A percentile compares a stretch with the other conserved stretches of the same genome.
These are phyloP conservation scores for Andrena marginata DNA, from an alignment of 2,888 invertebrate species.

Conservation along the genomic window DNA sequence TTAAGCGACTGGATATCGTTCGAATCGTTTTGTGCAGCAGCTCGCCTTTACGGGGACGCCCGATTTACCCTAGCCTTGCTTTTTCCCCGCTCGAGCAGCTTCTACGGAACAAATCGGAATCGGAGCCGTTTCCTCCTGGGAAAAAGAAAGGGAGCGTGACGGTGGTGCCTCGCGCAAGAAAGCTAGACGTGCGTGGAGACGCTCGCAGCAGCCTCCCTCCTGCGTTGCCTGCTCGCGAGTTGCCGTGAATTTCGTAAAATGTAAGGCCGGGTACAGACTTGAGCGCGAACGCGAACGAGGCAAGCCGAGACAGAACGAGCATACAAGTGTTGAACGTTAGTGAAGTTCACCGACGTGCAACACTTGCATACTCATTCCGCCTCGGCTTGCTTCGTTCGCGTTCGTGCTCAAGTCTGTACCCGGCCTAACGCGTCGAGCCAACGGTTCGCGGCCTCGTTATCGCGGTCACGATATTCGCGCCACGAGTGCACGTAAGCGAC, in stretches of 20 bases:
- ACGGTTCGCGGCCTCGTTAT: constrained; percentile 42
- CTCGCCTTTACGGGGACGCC: too few relatives aligned
- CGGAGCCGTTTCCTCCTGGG: not conserved
- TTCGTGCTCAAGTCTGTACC: too few relatives aligned
- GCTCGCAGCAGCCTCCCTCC: not conserved
- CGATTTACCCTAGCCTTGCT: too few relatives aligned
- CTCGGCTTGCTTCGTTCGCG: too few relatives aligned
- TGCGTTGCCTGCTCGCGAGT: not conserved
- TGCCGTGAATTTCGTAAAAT: constrained; percentile 28
- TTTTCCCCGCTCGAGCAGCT: not conserved
- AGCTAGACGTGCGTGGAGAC: not conserved
- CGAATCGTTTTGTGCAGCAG: too few relatives aligned
- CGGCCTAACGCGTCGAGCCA: not conserved
- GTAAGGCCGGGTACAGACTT: not conserved
- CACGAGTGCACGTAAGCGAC: constrained; percentile 29
- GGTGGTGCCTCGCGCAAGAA: not conserved
- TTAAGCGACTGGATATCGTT: too few relatives aligned
- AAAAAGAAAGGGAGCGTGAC: not conserved
- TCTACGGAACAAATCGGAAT: not conserved
- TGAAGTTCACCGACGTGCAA: too few relatives aligned
- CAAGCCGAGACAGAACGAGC: too few relatives aligned
- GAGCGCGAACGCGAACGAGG: too few relatives aligned
- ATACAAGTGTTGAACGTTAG: too few relatives aligned
- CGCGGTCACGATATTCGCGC: constrained; percentile 32
- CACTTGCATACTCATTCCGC: too few relatives aligned